Evolutionary conservation across 2,888 invertebrate genomes (phyloP).

Genomic region (Caenorhabditis japonica): DNA sequence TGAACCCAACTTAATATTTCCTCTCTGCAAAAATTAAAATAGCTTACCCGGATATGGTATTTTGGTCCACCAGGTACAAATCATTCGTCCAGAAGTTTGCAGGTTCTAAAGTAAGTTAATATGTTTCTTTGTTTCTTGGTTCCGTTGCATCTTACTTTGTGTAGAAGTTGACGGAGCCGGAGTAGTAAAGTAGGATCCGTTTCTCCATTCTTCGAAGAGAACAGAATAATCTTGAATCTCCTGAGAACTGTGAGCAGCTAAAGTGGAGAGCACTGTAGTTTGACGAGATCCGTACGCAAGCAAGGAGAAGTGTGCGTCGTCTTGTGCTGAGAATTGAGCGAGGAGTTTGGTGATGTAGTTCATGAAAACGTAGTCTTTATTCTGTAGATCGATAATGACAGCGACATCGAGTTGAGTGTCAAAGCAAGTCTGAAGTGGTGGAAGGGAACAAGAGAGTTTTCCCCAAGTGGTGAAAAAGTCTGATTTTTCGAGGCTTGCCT

Average conservation of each 20-base stretch:
- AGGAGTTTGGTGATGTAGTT: slow-evolving; percentile 41
- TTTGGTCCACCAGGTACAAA: slow-evolving; percentile 19
- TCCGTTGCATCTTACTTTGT: slow-evolving; percentile 11
- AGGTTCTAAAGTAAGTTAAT: slow-evolving; percentile 16
- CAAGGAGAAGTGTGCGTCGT: slow-evolving; percentile 45
- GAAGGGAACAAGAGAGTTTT: slow-evolving; percentile 35
- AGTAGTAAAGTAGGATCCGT: slow-evolving; percentile 40
- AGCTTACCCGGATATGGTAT: slow-evolving; percentile 22
- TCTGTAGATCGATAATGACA: slow-evolving; percentile 35
- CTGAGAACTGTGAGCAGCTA: slow-evolving; percentile 20
- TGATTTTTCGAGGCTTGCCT: slow-evolving; percentile 1
- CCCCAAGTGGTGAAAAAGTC: slow-evolving; percentile 38
- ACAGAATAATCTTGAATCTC: slow-evolving; percentile 25
- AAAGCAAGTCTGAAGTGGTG: slow-evolving; percentile 27
- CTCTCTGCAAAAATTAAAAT: no score
- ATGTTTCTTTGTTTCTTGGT: neutral
- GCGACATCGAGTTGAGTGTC: slow-evolving; percentile 45
- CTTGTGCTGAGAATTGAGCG: slow-evolving; percentile 24
- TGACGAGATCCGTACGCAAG: slow-evolving; percentile 38
- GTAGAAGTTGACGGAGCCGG: slow-evolving; percentile 21
- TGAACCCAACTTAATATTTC: no score
- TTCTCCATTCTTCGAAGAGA: slow-evolving; percentile 38
- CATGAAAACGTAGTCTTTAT: slow-evolving; percentile 33
- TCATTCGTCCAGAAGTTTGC: slow-evolving; percentile 21
- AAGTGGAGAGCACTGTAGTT: slow-evolving; percentile 17